Evolutionary conservation across 2,113 vertebrate species (phyloP), one percentile per base, ranked within the genome.

Genomic region (Rana temporaria): DNA sequence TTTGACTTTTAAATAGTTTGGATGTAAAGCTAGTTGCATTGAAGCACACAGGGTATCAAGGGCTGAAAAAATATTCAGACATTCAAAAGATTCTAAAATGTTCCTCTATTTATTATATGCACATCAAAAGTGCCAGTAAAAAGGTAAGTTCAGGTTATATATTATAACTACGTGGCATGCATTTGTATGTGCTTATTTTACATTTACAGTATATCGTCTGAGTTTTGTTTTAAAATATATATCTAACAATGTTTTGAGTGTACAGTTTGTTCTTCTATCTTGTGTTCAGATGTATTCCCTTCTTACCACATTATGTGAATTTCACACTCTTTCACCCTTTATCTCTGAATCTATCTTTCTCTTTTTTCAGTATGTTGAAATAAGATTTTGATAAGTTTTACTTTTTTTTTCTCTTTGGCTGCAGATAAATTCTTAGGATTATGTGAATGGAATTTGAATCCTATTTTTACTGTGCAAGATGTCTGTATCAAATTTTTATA

Each of bases 401-500:
- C 69, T 71, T 15, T 30, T 30, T 30, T 71, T 5, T 18, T 24
- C 26, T 71, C 55, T 69, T 71, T 55, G 20, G 69, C 69, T 71
- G 69, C 69, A 71, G 52, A 71, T 71, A 52, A 56, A 71, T 71
- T 71, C 69, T 55, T 52, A 16, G 48, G 24, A 71, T 55, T 71
- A 71, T 55, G 48, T 71, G 69, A 71, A 71, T 71, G 22, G 48
- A 53, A 71, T 71, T 53, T 24, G 69, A 71, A 71, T 55, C 24
- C 69, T 55, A 56, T 71, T 26, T 56, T 71, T 15, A 22, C 48
- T 53, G 69, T 56, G 32, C n/a, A 55, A 71, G 69, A 56, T 71
- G 52, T 55, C 69, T 55, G 30, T 15, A 71, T 71, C 69, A 71
- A 71, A 71, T 55, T 55, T 26, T 71, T 71, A 71, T 71, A 71